A percentile compares a stretch with the other conserved stretches of the same genome.
Conservation (phyloP, 2,888 invertebrate genomes). For the Psococerastis gibbosa region DNA sequence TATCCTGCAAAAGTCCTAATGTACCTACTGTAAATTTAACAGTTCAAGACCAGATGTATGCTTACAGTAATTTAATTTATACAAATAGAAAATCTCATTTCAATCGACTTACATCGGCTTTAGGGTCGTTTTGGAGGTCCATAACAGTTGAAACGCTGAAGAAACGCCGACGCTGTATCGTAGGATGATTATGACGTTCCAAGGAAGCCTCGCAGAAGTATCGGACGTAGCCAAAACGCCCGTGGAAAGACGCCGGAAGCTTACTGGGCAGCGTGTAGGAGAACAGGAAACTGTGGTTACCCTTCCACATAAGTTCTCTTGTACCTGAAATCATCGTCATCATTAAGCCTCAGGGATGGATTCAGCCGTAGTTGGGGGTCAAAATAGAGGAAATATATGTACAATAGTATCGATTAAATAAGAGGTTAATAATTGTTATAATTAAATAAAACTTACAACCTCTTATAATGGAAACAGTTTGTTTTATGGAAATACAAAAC, state of each 20-base stretch:
- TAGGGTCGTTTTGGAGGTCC: slow-evolving; percentile 21
- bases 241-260: slow-evolving; percentile 20
- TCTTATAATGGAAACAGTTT: no score
- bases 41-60: no score
- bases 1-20: no score
- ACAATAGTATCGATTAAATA: no score
- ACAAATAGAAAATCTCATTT: neutral
- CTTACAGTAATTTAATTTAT: no score
- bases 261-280: slow-evolving; percentile 20
- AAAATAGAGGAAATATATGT: no score
- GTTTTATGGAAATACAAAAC: no score
- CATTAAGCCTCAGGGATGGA: no score
- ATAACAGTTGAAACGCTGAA: slow-evolving; percentile 20
- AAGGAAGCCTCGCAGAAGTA: slow-evolving; percentile 22
- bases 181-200: slow-evolving; percentile 18
- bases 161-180: slow-evolving; percentile 17
- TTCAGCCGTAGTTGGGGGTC: no score
- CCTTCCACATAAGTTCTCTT: slow-evolving; percentile 20
- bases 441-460: no score
- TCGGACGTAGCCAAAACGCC: slow-evolving; percentile 20
- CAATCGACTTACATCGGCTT: slow-evolving; percentile 18
- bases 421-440: no score
- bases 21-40: no score
- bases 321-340: slow-evolving; percentile 20
- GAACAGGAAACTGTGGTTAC: slow-evolving; percentile 20